phyloP scores from a whole-genome alignment of 2,888 invertebrate species.

The Synanthedon vespiformis region DNA sequence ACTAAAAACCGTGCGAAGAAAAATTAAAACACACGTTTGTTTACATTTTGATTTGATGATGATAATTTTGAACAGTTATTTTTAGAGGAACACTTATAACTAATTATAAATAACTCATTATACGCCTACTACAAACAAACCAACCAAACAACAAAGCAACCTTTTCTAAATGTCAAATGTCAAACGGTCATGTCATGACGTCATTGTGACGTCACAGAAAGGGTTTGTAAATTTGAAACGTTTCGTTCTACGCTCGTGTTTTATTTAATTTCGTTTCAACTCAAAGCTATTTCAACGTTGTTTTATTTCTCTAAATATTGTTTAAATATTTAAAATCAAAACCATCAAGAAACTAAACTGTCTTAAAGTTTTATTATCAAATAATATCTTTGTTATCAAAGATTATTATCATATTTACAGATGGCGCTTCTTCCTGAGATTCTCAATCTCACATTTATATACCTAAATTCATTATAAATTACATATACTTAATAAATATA shows the following conservation, averaged over 20 bases:
- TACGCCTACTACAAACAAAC: slow-evolving; percentile 15
- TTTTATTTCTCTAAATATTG: too few species aligned
- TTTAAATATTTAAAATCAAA: too few species aligned
- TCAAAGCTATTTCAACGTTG: neutral
- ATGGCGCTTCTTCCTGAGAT: too few species aligned
- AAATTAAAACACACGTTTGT: neutral
- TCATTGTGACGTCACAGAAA: slow-evolving; percentile 46
- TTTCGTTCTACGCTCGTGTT: slow-evolving; percentile 9
- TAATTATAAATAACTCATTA: slow-evolving; percentile 11
- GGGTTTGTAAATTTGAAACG: slow-evolving; percentile 1
- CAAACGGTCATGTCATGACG: slow-evolving; percentile 36
- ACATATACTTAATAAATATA: too few species aligned
- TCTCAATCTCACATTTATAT: too few species aligned
- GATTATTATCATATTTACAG: too few species aligned
- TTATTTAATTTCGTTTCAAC: neutral
- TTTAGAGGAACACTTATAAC: neutral
- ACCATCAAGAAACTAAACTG: too few species aligned
- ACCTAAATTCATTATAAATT: too few species aligned
- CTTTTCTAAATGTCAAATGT: slow-evolving; percentile 28
- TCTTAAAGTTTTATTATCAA: too few species aligned
- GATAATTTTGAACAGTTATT: neutral
- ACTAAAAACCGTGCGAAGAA: slow-evolving; percentile 1
- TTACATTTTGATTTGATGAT: neutral
- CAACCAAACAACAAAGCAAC: slow-evolving; percentile 9
- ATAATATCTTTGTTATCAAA: too few species aligned